Evolutionary conservation across 1,140 invertebrate species (phyloP).

Genomic region (Drosophila sturtevanti): DNA sequence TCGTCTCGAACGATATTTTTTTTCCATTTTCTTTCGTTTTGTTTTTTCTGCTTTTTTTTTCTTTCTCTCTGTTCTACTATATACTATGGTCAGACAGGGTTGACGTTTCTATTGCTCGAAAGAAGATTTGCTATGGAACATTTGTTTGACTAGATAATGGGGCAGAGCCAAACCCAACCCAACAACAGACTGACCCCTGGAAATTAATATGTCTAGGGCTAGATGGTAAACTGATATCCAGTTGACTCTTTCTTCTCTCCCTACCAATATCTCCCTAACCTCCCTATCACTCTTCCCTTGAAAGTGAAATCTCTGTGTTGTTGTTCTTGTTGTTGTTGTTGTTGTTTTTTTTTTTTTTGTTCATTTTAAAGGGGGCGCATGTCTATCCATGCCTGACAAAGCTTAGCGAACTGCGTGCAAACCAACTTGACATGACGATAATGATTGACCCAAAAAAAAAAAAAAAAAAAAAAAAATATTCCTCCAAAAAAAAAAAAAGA

Average conservation of each 20-base stretch:
- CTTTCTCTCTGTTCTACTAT: slow-evolving; percentile 9
- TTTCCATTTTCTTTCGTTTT: neutral
- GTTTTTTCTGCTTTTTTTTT: slow-evolving; percentile 28
- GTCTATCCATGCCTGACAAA: slow-evolving; percentile 38
- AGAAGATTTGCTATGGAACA: slow-evolving; percentile 58
- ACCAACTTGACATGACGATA: slow-evolving; percentile 75
- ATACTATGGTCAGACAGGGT: slow-evolving; percentile 31
- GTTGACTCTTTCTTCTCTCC: slow-evolving; percentile 13
- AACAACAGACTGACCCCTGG: slow-evolving; percentile 52
- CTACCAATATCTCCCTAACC: neutral
- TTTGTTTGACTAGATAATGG: slow-evolving; percentile 79
- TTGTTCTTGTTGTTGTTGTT: no score
- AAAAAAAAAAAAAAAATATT: slow-evolving; percentile 14
- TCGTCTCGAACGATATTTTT: no score
- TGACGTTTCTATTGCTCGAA: slow-evolving; percentile 54
- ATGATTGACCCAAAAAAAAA: slow-evolving; percentile 75
- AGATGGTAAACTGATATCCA: slow-evolving; percentile 58
- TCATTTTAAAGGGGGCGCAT: slow-evolving; percentile 30
- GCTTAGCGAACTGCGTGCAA: slow-evolving; percentile 78
- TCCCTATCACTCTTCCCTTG: slow-evolving; percentile 71
- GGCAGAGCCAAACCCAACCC: slow-evolving; percentile 29
- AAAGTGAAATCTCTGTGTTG: slow-evolving; percentile 69
- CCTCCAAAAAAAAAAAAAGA: slow-evolving; percentile 10
- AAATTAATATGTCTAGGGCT: slow-evolving; percentile 43
- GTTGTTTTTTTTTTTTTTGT: slow-evolving; percentile 12